Evolutionary conservation across 2,113 vertebrate genomes (phyloP).

Genomic region (Phalacrocorax aristotelis): DNA sequence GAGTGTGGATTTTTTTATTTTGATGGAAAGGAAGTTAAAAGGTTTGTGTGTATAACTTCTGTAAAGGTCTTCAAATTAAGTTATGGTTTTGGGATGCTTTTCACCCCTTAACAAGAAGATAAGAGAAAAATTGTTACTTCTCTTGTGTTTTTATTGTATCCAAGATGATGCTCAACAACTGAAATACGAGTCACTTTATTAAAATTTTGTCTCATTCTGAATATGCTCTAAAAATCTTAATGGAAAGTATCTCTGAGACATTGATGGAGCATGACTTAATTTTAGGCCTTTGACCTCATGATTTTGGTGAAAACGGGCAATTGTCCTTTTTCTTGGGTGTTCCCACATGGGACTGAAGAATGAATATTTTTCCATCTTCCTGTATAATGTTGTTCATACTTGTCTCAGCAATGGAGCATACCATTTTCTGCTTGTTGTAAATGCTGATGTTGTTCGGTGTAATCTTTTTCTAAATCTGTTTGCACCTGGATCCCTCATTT

Average conservation of each 20-base stretch:
- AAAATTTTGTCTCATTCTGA: neutral
- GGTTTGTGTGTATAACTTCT: conserved; percentile 73
- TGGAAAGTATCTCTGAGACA: neutral
- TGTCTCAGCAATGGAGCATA: neutral
- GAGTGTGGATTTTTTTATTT: conserved; percentile 96
- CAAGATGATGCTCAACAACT: neutral
- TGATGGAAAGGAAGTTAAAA: conserved; percentile 86
- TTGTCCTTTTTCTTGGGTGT: neutral
- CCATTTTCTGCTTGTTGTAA: neutral
- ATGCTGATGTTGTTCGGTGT: neutral
- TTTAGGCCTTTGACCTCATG: neutral
- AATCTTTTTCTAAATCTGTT: neutral
- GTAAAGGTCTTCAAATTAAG: neutral
- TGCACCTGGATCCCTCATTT: neutral
- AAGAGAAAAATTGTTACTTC: neutral
- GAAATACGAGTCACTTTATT: neutral
- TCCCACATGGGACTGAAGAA: neutral
- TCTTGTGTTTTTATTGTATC: neutral
- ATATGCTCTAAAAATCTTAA: neutral
- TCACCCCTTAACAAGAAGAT: neutral
- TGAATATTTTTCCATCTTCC: neutral
- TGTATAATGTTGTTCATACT: neutral
- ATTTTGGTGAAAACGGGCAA: neutral
- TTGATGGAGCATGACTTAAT: neutral
- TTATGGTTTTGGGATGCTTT: neutral